Evolutionary conservation across 1,140 invertebrate species (phyloP).

Genomic region (Drusus annulatus): DNA sequence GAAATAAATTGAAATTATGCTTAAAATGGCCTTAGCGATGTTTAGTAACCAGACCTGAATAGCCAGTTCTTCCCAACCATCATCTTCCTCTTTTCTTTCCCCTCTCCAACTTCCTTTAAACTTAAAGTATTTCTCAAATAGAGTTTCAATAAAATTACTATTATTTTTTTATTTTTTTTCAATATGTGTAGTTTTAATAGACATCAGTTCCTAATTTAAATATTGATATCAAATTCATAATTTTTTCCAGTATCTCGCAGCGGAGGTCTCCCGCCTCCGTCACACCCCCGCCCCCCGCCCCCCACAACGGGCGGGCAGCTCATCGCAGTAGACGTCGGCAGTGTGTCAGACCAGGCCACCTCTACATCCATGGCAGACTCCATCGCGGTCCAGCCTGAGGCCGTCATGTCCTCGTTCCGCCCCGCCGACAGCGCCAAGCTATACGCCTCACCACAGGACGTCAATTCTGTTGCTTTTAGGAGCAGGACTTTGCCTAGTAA

Average conservation of each 20-base stretch:
- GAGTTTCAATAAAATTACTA: no score
- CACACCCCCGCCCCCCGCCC: conserved; percentile 77
- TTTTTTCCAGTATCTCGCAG: conserved; percentile 57
- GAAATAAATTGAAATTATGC: no score
- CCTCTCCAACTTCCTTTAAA: no score
- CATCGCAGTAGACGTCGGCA: conserved; percentile 79
- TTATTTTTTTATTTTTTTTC: no score
- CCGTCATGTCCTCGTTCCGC: conserved; percentile 87
- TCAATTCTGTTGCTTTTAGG: conserved; percentile 85
- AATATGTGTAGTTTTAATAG: no score
- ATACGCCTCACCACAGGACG: conserved; percentile 89
- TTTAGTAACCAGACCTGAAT: no score
- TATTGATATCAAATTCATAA: no score
- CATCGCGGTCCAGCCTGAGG: conserved; percentile 61
- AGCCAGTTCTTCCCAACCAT: no score
- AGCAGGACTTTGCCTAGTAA: conserved; percentile 66
- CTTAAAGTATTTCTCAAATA: no score
- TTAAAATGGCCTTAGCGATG: no score
- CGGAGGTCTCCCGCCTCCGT: conserved; percentile 77
- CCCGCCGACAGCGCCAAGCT: conserved; percentile 88
- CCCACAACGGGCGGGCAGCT: conserved; percentile 80
- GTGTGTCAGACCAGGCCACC: conserved; percentile 60
- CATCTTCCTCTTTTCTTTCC: no score
- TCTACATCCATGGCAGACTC: conserved; percentile 62
- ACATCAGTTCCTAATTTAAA: no score